A percentile compares a stretch with the other conserved stretches of the same genome.
Evolutionary conservation across 2,888 invertebrate species (phyloP).

Genomic region (Tinea pellionella): DNA sequence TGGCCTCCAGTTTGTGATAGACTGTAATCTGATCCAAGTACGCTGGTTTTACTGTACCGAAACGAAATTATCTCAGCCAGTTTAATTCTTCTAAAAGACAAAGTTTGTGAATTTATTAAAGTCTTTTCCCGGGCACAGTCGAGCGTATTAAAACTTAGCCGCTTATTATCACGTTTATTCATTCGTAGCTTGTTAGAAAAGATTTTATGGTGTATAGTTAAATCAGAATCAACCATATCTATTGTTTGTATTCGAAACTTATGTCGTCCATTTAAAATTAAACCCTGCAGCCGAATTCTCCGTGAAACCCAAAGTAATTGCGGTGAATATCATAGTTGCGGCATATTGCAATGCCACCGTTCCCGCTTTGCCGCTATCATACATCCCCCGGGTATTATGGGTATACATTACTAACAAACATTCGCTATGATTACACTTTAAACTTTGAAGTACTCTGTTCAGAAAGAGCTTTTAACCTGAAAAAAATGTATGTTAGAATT

Average conservation of each 20-base stretch:
- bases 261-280: no score
- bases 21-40: background rate
- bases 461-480: no score
- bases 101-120: conserved; percentile 28
- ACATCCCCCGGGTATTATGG: background rate
- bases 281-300: no score
- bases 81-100: conserved; percentile 20
- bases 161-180: background rate
- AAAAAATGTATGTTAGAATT: background rate
- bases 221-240: no score
- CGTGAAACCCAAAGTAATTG: no score
- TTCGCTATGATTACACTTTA: background rate
- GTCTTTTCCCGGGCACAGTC: conserved; percentile 18
- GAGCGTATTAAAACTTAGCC: background rate
- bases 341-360: background rate
- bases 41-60: background rate
- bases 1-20: background rate
- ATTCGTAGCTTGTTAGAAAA: background rate
- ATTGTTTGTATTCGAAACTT: no score
- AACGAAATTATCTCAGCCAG: conserved; percentile 18
- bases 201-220: background rate
- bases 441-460: background rate
- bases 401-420: background rate
- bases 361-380: background rate
- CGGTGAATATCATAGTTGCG: no score